These are phyloP conservation scores for Cassiopea andromeda DNA, from an alignment of 30 jellyfish, hydroid and myxozoan genomes.

Conservation along the genomic window DNA sequence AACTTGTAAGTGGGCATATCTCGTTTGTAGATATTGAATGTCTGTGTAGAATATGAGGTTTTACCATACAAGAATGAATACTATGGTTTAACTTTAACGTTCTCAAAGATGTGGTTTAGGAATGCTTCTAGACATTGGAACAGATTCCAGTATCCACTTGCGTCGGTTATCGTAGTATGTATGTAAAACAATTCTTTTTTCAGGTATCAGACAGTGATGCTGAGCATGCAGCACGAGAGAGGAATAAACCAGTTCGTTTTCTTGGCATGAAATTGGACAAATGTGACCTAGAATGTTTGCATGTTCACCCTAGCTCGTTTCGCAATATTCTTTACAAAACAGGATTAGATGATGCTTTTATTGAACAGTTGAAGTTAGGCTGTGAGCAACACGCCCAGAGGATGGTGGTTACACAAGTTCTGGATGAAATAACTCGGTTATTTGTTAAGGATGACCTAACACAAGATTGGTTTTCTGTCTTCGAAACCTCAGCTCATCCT, in stretches of 20 bases:
- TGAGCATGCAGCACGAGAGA: neutral
- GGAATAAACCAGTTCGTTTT: conserved; percentile 13
- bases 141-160: no score
- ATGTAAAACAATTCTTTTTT: no score
- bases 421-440: neutral
- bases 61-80: neutral
- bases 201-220: conserved; percentile 30
- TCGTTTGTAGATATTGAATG: neutral
- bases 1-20: conserved; percentile 5
- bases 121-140: no score
- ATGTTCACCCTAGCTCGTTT: neutral
- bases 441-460: neutral
- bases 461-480: conserved; percentile 22
- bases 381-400: neutral
- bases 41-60: conserved; percentile 2
- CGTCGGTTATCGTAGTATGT: no score
- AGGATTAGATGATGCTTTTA: conserved; percentile 8
- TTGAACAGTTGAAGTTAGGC: conserved; percentile 33
- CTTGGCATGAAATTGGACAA: conserved; percentile 9
- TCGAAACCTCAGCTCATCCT: conserved; percentile 15
- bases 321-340: conserved; percentile 21
- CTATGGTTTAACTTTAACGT: neutral
- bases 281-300: conserved; percentile 9
- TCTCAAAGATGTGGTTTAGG: no score
- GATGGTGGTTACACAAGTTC: neutral